Conservation (phyloP, 2,113 vertebrate species). For the Cyprinodon tularosa region DNA sequence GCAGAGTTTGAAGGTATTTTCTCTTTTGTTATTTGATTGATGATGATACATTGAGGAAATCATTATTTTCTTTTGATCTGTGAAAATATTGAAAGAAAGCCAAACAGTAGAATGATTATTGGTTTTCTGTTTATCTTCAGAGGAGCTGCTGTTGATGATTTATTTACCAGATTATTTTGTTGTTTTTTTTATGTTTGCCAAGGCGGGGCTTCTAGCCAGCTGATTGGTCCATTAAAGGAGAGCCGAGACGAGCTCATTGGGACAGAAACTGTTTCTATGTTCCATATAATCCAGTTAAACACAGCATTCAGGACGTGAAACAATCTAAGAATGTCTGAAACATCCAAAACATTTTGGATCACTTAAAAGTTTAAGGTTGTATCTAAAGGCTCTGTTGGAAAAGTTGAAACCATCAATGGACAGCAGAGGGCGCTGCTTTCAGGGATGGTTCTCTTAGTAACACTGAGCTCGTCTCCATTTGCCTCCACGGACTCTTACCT, state of each 20-base stretch:
- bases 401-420: too few species aligned
- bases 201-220: conserved; percentile 8
- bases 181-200: background rate
- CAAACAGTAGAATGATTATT: too few species aligned
- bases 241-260: background rate
- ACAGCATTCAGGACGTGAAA: background rate
- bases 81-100: too few species aligned
- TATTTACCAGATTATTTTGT: background rate
- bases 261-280: background rate
- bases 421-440: too few species aligned
- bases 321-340: background rate
- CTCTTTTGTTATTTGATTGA: background rate
- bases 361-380: too few species aligned
- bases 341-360: too few species aligned
- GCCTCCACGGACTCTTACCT: conserved; percentile 9
- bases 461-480: background rate
- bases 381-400: too few species aligned
- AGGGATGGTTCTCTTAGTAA: background rate
- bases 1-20: background rate
- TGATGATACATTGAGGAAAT: too few species aligned
- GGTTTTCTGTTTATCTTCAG: too few species aligned
- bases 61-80: too few species aligned
- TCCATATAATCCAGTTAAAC: background rate
- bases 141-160: too few species aligned
- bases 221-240: conserved; percentile 17